Evolutionary conservation across 2,797 vertebrate species (phyloP), one percentile per base, ranked within the genome.

Genomic region (Enteromius mattozi): DNA sequence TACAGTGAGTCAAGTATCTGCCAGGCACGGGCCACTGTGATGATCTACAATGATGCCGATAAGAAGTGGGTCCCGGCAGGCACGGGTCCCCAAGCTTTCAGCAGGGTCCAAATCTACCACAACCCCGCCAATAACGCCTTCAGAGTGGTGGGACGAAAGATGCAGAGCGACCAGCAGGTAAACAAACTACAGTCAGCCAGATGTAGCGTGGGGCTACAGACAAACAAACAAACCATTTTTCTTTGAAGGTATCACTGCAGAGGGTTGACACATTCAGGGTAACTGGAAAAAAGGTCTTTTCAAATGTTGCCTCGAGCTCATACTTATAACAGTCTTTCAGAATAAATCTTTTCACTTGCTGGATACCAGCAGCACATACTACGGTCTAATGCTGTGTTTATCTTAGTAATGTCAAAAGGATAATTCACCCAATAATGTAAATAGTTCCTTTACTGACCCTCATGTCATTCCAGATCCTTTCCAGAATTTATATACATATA

Each of bases 131-230:
- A 71, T 92, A 97, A 97, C 75, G 90, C 95, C 89, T 98, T 97
- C 94, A 94, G 97, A 17, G 94, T 99, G 56, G 97, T 99, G 6
- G 97, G 97, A 45, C 95, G 97, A 86, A 98, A 97, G 91, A 94
- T 98, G 95, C 96, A 96, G 90, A 90, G 95, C 0, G 97, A 98
- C 89, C 97, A 98, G 89, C 97, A 99, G 97, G 97, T 98, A 92
- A 56, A 16, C 54, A 40, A 21, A 17, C 61, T 51, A 47, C 54
- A 30, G 13, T 61, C 51, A 14, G 45, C 49, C 45, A 37, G 13
- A 35, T 51, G 6, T n/a, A 30, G 42, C 12, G 19, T 63, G 40
- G 30, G 37, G 27, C 4, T 35, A 30, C 27, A 3, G 40, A n/a
- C 54, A 56, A 56, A 37, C 54, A 56, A 56, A 37, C 54, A 61